Evolutionary conservation across 2,797 vertebrate species (phyloP).

Genomic region (Kryptopterus vitreolus): DNA sequence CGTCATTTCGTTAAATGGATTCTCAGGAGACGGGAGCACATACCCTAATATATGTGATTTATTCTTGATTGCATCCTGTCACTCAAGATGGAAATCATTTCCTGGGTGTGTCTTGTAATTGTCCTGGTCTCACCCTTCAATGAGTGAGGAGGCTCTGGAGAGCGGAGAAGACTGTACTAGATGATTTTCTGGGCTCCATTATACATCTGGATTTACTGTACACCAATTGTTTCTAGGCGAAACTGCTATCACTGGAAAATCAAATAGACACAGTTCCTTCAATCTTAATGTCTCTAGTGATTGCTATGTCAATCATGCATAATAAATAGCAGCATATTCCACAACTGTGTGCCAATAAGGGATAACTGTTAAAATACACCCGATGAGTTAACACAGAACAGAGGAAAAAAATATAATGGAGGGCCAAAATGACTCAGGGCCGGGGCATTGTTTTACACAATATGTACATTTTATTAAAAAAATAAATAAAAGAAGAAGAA

Average conservation of each 20-base stretch:
- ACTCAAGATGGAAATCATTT: slow-evolving; percentile 49
- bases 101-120: slow-evolving; percentile 42
- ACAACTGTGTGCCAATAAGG: not conserved
- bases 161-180: slow-evolving; percentile 20
- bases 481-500: no score
- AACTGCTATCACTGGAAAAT: slow-evolving; percentile 6
- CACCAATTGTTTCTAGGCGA: slow-evolving; percentile 19
- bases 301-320: not conserved
- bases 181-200: slow-evolving; percentile 25
- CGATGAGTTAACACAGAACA: not conserved
- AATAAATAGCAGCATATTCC: not conserved
- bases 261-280: not conserved
- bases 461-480: no score
- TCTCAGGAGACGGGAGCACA: slow-evolving; percentile 10
- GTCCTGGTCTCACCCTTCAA: slow-evolving; percentile 45
- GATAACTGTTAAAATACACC: not conserved
- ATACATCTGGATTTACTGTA: slow-evolving; percentile 47
- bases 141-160: slow-evolving; percentile 32
- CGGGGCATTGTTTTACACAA: not conserved
- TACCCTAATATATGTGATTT: not conserved
- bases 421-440: not conserved
- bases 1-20: not conserved
- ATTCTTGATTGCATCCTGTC: slow-evolving; percentile 26
- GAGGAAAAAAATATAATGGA: not conserved
- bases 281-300: slow-evolving; percentile 6